A percentile compares a stretch with the other conserved stretches of the same genome.
These are phyloP conservation scores for Aleiodes leptofemur DNA, from an alignment of 2,888 invertebrate genomes.

Conservation along the genomic window DNA sequence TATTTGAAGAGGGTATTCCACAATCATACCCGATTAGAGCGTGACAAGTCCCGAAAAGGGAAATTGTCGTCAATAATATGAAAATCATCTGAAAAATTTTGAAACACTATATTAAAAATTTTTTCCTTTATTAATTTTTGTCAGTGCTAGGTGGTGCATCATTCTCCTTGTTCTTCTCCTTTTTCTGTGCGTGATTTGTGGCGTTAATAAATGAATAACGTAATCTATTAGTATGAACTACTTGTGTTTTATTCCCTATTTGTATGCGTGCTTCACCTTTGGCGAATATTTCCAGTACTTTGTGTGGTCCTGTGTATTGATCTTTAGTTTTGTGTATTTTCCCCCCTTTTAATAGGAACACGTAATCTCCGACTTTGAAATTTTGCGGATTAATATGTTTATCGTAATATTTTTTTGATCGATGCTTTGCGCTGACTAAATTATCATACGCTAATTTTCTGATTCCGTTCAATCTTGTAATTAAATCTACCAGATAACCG, in stretches of 20 bases:
- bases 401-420: slow-evolving; percentile 28
- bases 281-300: slow-evolving; percentile 35
- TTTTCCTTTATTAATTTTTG: too few species aligned
- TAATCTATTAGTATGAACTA: slow-evolving; percentile 39
- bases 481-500: slow-evolving; percentile 45
- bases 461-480: slow-evolving; percentile 18
- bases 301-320: slow-evolving; percentile 48
- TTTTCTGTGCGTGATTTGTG: too few species aligned
- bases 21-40: too few species aligned
- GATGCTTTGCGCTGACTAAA: slow-evolving; percentile 37
- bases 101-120: too few species aligned
- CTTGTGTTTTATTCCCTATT: slow-evolving; percentile 10
- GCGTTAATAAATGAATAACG: background rate
- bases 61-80: too few species aligned
- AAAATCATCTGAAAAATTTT: too few species aligned
- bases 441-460: slow-evolving; percentile 42
- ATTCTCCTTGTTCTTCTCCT: too few species aligned
- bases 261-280: slow-evolving; percentile 38
- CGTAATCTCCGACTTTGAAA: slow-evolving; percentile 41
- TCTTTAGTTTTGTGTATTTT: slow-evolving; percentile 45
- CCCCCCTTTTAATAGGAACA: slow-evolving; percentile 41
- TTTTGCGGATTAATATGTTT: slow-evolving; percentile 6
- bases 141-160: too few species aligned
- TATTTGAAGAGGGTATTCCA: background rate
- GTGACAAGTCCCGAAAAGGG: too few species aligned